Evolutionary conservation across 2,797 vertebrate genomes (phyloP), one percentile per base, ranked within the genome.

Genomic region (Chelmon rostratus): DNA sequence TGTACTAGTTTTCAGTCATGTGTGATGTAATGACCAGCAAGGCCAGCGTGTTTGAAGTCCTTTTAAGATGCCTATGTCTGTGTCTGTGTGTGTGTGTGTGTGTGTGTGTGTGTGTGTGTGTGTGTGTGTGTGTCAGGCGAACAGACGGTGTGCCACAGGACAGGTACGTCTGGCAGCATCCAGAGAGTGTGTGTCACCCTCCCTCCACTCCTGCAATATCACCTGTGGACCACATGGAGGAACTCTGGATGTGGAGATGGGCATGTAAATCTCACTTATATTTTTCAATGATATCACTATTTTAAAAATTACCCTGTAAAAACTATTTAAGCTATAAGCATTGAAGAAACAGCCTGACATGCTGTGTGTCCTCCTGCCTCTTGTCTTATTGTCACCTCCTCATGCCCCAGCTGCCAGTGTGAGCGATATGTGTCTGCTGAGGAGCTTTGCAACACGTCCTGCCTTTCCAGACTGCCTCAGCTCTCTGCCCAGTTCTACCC

Each of bases 371-470:
- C 35, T 38, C 46, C 1, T 86, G 59, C 79, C 46, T 68, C 35
- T 59, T 81, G 16, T 68, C 28, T 59, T 15, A 53, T 68, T n/a
- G n/a, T n/a, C n/a, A n/a, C n/a, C n/a, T n/a, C 71, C 28, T 73
- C 56, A 6, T 69, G 44, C 42, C 25, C 0, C 76, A 99, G 98
- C 81, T 99, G 98, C 89, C 96, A 90, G 28, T 98, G 98, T 90
- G 88, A 89, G 79, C 92, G 83, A 38, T 99, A 98, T 0, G 42
- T 98, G 63, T 97, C 97, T 4, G 94, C 93, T 0, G 97, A 99
- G 89, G 97, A 99, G 87, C 94, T 98, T 23, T 98, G 97, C 83
- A 95, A 97, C 68, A 81, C 89, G 0, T 92, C 93, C 19, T 98
- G 98, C 83, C 86, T 97, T 79, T 93, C 95, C 85, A 92, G 82